Conservation (phyloP, 1,140 invertebrate genomes). For the Tetragonula clypearis region DNA sequence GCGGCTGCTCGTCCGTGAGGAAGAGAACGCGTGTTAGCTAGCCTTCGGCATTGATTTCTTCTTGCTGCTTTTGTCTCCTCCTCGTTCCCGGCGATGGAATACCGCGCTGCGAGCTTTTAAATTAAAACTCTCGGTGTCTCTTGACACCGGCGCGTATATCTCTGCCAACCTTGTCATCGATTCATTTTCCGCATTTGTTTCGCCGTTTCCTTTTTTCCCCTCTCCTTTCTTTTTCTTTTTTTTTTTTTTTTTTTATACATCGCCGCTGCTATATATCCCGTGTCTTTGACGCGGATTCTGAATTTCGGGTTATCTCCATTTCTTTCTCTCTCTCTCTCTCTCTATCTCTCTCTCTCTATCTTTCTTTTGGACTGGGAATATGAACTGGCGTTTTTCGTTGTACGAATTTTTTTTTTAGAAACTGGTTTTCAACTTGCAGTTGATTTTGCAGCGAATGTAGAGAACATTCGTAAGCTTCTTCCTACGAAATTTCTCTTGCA, state of each 20-base stretch:
- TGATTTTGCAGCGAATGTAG: background rate
- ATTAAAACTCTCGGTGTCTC: conserved; percentile 39
- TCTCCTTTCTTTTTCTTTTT: background rate
- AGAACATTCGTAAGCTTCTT: too few species aligned
- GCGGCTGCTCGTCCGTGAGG: conserved; percentile 60
- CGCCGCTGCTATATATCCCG: too few species aligned
- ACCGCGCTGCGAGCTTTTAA: conserved; percentile 39
- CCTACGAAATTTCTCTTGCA: too few species aligned
- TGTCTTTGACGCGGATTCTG: too few species aligned
- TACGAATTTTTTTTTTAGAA: background rate
- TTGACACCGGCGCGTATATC: conserved; percentile 17
- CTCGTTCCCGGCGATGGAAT: conserved; percentile 27
- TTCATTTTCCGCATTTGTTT: conserved; percentile 2
- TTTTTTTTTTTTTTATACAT: background rate
- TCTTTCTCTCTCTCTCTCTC: background rate
- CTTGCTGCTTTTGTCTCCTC: conserved; percentile 41
- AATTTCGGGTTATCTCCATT: background rate
- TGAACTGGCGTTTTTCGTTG: background rate
- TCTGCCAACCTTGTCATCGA: conserved; percentile 22
- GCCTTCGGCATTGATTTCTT: conserved; percentile 68
- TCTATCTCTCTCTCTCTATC: too few species aligned
- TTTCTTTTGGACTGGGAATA: too few species aligned
- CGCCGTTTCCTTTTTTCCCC: background rate
- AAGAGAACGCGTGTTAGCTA: conserved; percentile 62
- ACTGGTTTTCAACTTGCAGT: background rate